phyloP scores from a whole-genome alignment of 1,140 invertebrate species.

The Limonius californicus region DNA sequence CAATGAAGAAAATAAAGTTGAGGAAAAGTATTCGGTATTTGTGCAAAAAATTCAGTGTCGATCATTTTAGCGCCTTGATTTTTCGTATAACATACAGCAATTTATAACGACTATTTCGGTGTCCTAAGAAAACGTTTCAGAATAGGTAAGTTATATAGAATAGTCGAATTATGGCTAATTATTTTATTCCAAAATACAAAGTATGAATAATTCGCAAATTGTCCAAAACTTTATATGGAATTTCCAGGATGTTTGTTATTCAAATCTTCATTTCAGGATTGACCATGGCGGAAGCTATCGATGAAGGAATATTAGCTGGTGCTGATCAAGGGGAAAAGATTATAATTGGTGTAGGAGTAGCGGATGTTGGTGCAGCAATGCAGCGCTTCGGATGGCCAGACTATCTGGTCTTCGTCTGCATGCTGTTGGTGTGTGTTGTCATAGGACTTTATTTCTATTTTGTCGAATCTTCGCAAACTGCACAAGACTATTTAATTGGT shows the following conservation, averaged over 20 bases:
- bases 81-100: background rate
- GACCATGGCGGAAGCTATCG: conserved; percentile 31
- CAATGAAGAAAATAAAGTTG: background rate
- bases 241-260: too few species aligned
- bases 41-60: conserved; percentile 9
- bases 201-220: too few species aligned
- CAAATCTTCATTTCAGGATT: too few species aligned
- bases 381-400: conserved; percentile 65
- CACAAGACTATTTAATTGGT: conserved; percentile 78
- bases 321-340: conserved; percentile 31
- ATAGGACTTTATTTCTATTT: conserved; percentile 81
- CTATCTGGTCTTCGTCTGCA: conserved; percentile 66
- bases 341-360: conserved; percentile 47
- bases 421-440: conserved; percentile 66
- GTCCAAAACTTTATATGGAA: too few species aligned
- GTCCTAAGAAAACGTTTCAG: too few species aligned
- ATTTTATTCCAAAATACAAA: too few species aligned
- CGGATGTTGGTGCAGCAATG: conserved; percentile 56
- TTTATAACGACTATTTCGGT: too few species aligned
- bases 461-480: conserved; percentile 61
- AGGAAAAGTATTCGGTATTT: background rate
- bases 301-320: conserved; percentile 24
- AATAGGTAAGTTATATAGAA: too few species aligned
- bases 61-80: conserved; percentile 9
- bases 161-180: too few species aligned